Base-by-base conservation (phyloP, 2,888 invertebrate genomes). In the Parapristionchus giblindavisi region DNA sequence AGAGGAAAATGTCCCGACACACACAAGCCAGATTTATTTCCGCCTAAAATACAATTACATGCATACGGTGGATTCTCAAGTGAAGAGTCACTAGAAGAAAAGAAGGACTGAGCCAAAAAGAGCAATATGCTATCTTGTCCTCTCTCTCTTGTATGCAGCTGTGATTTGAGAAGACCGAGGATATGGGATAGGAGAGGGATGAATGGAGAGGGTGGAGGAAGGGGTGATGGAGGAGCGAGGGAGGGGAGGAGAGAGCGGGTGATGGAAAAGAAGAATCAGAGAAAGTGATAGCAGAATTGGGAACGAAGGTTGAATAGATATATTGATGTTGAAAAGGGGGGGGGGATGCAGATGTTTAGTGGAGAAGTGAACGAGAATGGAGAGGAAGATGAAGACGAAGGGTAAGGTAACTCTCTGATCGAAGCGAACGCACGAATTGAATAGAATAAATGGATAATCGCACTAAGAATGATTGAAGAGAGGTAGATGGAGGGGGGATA, bases 1-100 rank as follows among this genome's bases (percentile, higher is more conserved):
- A 24, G 34, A 76, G 74, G 58, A 51, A 66, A 27, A 58, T 34
- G 54, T 29, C 61, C 27, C 66, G 60, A 63, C 65, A 68, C 58
- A 73, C 8, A 58, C 24, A 17, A 27, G 21, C 14, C 48, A 48
- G 14, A 14, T 48, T 48, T 48, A 48, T 48, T 48, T 48, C 48
- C 48, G 48, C 48, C 48, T 48, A 11, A 11, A 48, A 11, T 21
- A 48, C 48, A 48, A 48, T 48, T 48, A 48, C 48, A 48, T n/a
- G n/a, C 48, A 48, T 48, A 48, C 48, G 21, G 48, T 48, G 48
- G n/a, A n/a, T n/a, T n/a, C n/a, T n/a, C n/a, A n/a, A n/a, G n/a
- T n/a, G 60, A 60, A 40, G 63, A 65, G 43, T 65, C 63, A 43
- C 63, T 43, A 65, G 40, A 40, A 43, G 43, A 65, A 65, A 40